Percentiles rank a stretch among this genome's conserved stretches.
phyloP scores from a whole-genome alignment of 2,797 vertebrate species.

The Amazona ochrocephala region DNA sequence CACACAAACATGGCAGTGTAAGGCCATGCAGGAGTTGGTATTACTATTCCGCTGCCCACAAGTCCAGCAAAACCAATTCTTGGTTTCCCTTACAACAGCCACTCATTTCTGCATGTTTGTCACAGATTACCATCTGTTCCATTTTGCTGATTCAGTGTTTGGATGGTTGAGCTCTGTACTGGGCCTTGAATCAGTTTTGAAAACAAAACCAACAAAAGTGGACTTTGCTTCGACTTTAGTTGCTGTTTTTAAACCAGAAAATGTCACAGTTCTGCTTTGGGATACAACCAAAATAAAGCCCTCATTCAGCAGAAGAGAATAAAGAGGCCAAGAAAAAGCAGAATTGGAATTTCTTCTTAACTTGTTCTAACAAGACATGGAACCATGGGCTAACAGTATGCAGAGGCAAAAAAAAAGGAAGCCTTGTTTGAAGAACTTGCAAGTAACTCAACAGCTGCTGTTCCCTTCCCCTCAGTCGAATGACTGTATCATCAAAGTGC shows the following conservation, averaged over 20 bases:
- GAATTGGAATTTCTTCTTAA: background rate
- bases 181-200: background rate
- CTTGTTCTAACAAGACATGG: background rate
- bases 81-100: background rate
- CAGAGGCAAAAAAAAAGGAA: background rate
- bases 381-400: background rate
- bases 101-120: background rate
- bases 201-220: background rate
- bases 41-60: background rate
- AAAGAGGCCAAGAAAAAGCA: background rate
- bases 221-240: background rate
- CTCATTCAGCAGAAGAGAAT: slow-evolving; percentile 13
- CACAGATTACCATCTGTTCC: background rate
- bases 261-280: background rate
- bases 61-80: background rate
- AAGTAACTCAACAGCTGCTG: background rate
- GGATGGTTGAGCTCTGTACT: background rate
- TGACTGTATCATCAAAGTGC: slow-evolving; percentile 21
- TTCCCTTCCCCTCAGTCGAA: background rate
- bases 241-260: slow-evolving; percentile 33
- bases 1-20: background rate
- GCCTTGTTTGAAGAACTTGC: slow-evolving; percentile 5
- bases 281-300: background rate
- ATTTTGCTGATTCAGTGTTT: slow-evolving; percentile 5
- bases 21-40: background rate